Evolutionary conservation across 2,888 invertebrate genomes (phyloP), one percentile per base, ranked within the genome.

Genomic region (Chouioia cunea): DNA sequence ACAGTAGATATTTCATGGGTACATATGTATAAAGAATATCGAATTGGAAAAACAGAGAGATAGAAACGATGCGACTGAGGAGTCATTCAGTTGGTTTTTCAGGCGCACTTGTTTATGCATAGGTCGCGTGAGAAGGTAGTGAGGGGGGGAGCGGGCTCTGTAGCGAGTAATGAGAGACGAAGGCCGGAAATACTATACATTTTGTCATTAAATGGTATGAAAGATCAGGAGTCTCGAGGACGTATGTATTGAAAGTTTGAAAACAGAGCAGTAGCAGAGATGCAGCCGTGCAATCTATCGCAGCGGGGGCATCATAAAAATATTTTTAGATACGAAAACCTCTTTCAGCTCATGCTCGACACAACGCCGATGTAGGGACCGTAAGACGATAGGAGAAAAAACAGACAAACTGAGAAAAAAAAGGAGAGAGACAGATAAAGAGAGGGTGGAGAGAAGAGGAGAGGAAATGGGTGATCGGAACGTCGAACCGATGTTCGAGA

Each of bases 241-340:
- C 73, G 73, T 74, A 75, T 77, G 75, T 75, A 79, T 77, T 76
- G 80, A 79, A 80, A 76, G 75, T 79, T 78, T 81, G 79, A 77
- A 79, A 81, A 82, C 81, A 80, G 80, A 81, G 71, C 75, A 70
- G 72, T 69, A 59, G 63, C 48, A 52, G 22, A 18, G 44, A 53
- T n/a, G 18, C 44, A 71, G 50, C 23, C 47, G 50, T 74, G 74
- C 76, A 74, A 54, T 56, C 78, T 75, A 80, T 82, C 85, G 78
- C 84, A 84, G 84, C 84, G 81, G 84, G 83, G 80, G 83, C 81
- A 79, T 80, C 84, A 82, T 85, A 83, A 85, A 85, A 85, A 85
- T 85, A 85, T 85, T 84, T 85, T 85, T 85, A 85, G 84, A 83
- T 78, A 75, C 77, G 75, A 76, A 74, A 76, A 74, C 74, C 75